Evolutionary conservation across 2,113 vertebrate genomes (phyloP).

Genomic region (Prolemur simus): DNA sequence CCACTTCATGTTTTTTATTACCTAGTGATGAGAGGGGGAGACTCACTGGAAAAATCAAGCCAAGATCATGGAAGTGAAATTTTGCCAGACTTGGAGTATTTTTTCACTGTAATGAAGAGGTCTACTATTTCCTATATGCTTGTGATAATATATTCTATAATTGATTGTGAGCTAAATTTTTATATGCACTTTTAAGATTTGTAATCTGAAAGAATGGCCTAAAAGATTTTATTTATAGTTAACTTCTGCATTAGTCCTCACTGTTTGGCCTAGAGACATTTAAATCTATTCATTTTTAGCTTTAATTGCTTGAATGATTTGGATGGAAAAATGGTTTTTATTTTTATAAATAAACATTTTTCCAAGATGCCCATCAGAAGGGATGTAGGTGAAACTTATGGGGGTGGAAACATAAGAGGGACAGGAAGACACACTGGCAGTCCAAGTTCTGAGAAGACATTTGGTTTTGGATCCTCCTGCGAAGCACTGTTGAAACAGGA

Average conservation of each 20-base stretch:
- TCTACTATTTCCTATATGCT: background rate
- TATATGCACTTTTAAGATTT: background rate
- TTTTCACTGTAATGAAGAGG: background rate
- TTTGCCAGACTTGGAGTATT: conserved; percentile 11
- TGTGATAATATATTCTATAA: background rate
- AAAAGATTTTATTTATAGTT: background rate
- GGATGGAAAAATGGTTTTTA: background rate
- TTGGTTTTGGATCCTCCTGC: background rate
- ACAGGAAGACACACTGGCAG: background rate
- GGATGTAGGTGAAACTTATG: background rate
- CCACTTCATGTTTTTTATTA: conserved; percentile 32
- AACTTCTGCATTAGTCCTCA: background rate
- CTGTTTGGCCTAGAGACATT: background rate
- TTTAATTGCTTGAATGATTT: conserved; percentile 48
- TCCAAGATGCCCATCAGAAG: conserved; percentile 5
- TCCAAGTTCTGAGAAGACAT: background rate
- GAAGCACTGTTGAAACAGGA: background rate
- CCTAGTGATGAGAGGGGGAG: background rate
- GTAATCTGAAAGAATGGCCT: background rate
- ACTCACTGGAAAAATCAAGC: background rate
- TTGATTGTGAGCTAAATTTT: background rate
- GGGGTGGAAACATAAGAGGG: background rate
- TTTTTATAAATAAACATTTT: conserved; percentile 23
- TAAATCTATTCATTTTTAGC: conserved; percentile 10
- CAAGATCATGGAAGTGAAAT: background rate